Base-by-base conservation (phyloP, 53 echinoderm and acorn worm species). In the Arbacia lixula region DNA sequence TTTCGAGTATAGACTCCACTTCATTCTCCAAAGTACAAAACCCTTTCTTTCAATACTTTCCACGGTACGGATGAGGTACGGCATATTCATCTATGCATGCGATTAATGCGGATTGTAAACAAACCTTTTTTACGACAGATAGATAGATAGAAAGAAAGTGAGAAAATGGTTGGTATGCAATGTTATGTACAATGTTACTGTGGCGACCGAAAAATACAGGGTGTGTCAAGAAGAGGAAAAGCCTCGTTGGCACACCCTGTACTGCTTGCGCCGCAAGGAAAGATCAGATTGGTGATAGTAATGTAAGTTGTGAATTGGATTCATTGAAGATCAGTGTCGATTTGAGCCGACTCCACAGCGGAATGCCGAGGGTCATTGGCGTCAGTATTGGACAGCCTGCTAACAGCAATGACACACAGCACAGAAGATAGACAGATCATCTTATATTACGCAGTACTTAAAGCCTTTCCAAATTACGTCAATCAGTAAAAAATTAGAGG, bases 401-500 rank as follows among this genome's bases (percentile, higher is more conserved):
- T n/a, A n/a, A 56, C 20, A 56, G 57, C 21, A 56, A 56, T 21
- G 12, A 56, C 20, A 20, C 5, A 21, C 46, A 46, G 46, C 46
- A 46, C 12, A 57, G 5, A 57, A 21, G 6, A 64, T 32, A 64
- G 30, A 81, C 64, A 81, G 32, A 50, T 25, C 29, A 81, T 24
- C 28, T 81, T 42, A 81, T 64, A 63, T 61, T 81, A 62, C 42
- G 82, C 82, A 81, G 82, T 81, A 81, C 82, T 81, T 46, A 81
- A 81, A 81, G 82, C 82, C 82, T 32, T n/a, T 81, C 50, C 49
- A 46, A 29, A 28, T 43, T 49, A 81, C 42, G 82, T 81, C 64
- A 28, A 61, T 81, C 50, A 64, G 64, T 61, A 63, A 43, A 81
- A 81, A 81, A 81, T 32, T 34, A 1, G 82, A 81, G 82, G 82